These are phyloP conservation scores for Sebastes miniatus DNA, from an alignment of 2,797 vertebrate species.

Conservation along the genomic window DNA sequence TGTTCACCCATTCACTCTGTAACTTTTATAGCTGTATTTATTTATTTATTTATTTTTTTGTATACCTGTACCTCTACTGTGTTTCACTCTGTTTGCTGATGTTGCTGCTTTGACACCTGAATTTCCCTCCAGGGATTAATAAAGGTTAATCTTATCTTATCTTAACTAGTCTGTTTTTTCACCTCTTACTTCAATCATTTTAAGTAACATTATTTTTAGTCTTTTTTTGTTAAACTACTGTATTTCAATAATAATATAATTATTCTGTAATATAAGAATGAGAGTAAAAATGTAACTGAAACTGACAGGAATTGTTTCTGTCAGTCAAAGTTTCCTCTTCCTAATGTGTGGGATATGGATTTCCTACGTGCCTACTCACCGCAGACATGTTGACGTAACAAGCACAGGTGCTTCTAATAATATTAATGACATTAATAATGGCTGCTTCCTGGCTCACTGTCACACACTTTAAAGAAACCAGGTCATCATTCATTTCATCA, in stretches of 20 bases:
- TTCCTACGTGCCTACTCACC: constrained; percentile 19
- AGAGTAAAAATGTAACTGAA: neutral
- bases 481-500: neutral
- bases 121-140: too few relatives aligned
- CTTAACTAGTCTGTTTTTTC: too few relatives aligned
- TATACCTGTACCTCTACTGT: too few relatives aligned
- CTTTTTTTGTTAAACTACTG: too few relatives aligned
- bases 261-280: neutral
- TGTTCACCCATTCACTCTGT: too few relatives aligned
- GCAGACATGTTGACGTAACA: neutral
- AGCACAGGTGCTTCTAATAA: neutral
- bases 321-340: constrained; percentile 34
- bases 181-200: neutral
- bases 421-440: neutral
- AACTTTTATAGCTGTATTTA: too few relatives aligned
- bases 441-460: neutral
- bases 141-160: too few relatives aligned
- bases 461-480: neutral
- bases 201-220: neutral
- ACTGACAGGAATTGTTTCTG: neutral
- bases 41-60: too few relatives aligned
- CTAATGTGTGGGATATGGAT: neutral
- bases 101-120: too few relatives aligned
- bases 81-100: too few relatives aligned
- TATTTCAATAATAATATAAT: neutral